Percentiles rank a stretch among this genome's conserved stretches.
phyloP scores from a whole-genome alignment of 2,113 vertebrate species.

The Chionodraco myersi region DNA sequence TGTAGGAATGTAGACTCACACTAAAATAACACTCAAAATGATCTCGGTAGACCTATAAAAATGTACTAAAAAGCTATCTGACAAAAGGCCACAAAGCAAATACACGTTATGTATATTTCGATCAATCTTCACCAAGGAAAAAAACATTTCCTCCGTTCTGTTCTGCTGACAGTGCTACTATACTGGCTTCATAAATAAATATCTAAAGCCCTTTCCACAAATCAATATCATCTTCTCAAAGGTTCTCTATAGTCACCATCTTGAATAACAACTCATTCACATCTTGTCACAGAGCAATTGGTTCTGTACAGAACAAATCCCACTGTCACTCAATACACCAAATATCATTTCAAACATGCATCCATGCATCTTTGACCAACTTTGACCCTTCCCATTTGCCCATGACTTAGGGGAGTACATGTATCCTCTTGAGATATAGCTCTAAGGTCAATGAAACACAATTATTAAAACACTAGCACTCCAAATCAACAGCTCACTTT shows the following conservation, averaged over 20 bases:
- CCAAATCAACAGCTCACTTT: conserved; percentile 49
- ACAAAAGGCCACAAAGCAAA: conserved; percentile 62
- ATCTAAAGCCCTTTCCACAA: conserved; percentile 15
- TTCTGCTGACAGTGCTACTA: conserved; percentile 42
- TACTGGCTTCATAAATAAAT: conserved; percentile 23
- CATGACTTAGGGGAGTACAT: conserved; percentile 2
- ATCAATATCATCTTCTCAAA: conserved; percentile 10
- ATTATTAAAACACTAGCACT: conserved; percentile 43
- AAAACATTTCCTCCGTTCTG: conserved; percentile 22
- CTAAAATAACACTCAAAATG: conserved; percentile 13
- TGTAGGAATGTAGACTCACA: conserved; percentile 60
- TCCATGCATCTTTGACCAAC: neutral
- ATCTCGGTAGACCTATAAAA: neutral
- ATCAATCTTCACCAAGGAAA: conserved; percentile 21
- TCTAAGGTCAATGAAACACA: conserved; percentile 30
- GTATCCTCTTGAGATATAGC: conserved; percentile 16
- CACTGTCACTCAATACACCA: conserved; percentile 2
- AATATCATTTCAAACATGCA: conserved; percentile 45
- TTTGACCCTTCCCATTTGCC: conserved; percentile 18
- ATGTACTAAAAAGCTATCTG: conserved; percentile 13
- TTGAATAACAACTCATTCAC: conserved; percentile 22
- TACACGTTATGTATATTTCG: conserved; percentile 28
- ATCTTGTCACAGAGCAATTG: conserved; percentile 16
- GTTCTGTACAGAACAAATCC: conserved; percentile 17
- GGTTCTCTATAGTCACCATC: conserved; percentile 8